These are phyloP conservation scores for Artibeus lituratus DNA, from an alignment of 2,797 vertebrate species.

Conservation along the genomic window DNA sequence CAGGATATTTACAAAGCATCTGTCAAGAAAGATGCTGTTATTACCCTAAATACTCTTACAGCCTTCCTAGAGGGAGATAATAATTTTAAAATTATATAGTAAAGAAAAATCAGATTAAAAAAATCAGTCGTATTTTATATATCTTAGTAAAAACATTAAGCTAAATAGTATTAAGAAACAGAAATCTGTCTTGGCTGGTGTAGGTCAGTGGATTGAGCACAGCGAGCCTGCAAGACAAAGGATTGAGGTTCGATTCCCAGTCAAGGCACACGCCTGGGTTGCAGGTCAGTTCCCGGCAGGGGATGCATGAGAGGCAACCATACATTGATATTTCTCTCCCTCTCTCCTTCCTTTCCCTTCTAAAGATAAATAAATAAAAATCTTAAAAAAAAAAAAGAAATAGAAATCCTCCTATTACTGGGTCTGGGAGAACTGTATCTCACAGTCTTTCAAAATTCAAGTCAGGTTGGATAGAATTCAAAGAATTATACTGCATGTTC, in stretches of 20 bases:
- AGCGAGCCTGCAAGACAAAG: too few relatives aligned
- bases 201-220: too few relatives aligned
- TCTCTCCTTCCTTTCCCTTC: too few relatives aligned
- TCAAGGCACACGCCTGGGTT: too few relatives aligned
- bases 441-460: conserved; percentile 26
- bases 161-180: background rate
- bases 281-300: too few relatives aligned
- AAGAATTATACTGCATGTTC: background rate
- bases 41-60: background rate
- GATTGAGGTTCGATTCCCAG: too few relatives aligned
- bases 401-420: background rate
- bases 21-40: background rate
- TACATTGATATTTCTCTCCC: too few relatives aligned
- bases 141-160: conserved; percentile 4
- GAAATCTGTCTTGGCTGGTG: background rate
- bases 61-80: background rate
- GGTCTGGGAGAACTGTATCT: background rate
- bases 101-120: background rate
- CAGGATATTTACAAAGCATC: background rate
- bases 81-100: background rate
- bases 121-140: background rate
- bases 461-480: background rate
- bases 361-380: too few relatives aligned
- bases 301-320: too few relatives aligned
- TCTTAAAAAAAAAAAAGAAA: background rate